Percentiles rank a stretch among this genome's conserved stretches.
Conservation (phyloP, 2,113 vertebrate genomes). For the Limanda limanda region DNA sequence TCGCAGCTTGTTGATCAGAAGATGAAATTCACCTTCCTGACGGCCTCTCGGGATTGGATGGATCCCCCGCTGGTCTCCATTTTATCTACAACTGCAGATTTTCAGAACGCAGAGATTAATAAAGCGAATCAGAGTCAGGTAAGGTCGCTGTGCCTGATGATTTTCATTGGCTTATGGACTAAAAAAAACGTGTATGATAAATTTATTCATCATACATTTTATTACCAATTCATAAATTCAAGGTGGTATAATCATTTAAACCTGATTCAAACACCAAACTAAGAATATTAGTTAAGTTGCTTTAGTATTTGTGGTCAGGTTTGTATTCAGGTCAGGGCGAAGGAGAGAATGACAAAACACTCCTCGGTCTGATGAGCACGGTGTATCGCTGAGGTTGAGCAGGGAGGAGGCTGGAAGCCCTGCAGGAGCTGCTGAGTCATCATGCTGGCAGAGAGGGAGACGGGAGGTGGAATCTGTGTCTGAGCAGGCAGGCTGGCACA, state of each 20-base stretch:
- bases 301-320: constrained; percentile 54
- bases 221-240: neutral
- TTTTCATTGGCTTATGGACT: too few relatives aligned
- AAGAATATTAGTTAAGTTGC: constrained; percentile 15
- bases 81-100: too few relatives aligned
- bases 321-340: constrained; percentile 67
- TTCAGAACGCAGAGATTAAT: too few relatives aligned
- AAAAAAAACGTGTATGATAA: too few relatives aligned
- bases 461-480: constrained; percentile 78
- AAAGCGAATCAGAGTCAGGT: too few relatives aligned
- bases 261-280: constrained; percentile 1
- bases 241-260: neutral
- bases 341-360: constrained; percentile 70
- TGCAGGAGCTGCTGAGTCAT: constrained; percentile 82
- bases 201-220: too few relatives aligned
- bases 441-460: constrained; percentile 74
- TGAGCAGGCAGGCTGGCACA: constrained; percentile 80
- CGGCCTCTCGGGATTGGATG: too few relatives aligned
- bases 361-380: constrained; percentile 71
- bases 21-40: too few relatives aligned
- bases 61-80: too few relatives aligned
- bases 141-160: too few relatives aligned
- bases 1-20: too few relatives aligned
- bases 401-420: constrained; percentile 70
- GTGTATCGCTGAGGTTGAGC: constrained; percentile 64